Base-by-base conservation (phyloP, 2,888 invertebrate genomes). In the Tenthredo distinguenda region DNA sequence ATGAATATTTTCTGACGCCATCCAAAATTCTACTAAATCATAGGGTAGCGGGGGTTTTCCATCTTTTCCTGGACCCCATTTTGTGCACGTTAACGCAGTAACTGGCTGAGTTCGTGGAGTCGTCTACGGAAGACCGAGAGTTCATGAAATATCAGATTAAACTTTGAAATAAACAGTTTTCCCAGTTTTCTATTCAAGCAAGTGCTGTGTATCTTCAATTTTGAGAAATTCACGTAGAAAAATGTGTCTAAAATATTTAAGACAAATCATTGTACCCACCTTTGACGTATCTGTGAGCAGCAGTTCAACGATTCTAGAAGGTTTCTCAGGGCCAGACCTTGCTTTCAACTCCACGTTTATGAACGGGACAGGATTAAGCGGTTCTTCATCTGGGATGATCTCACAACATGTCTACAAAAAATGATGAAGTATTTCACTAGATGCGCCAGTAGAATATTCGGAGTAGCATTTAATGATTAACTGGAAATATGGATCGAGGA, bases 21-120 rank as follows among this genome's bases (percentile, higher is more conserved):
- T 92, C 92, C 93, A 93, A 40, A 94, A 88, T 1, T 90, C 87
- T 12, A 94, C 89, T 85, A 94, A 90, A n/a, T 91, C 88, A 79
- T 90, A 88, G 21, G 89, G 89, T 40, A 88, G 88, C 1, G 91
- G 91, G 6, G 91, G 90, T 81, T 26, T 37, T 79, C 90, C 86
- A 40, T 88, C 84, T 71, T 88, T 87, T 0, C 88, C 89, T 3
- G 90, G 86, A 62, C 89, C 88, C 94, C 94, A 94, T 34, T 91
- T 89, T 65, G 92, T 91, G 40, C 85, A 93, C 86, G 86, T 89
- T 68, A 87, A 87, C 84, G 89, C 86, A 6, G 88, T 90, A 21
- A 89, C 86, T 37, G 18, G 34, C 12, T 62, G 81, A 40, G 37
- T 40, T n/a, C 62, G 40, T 62, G 21, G 26, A 2, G 37, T 18